phyloP scores from a whole-genome alignment of 1,140 invertebrate genomes.

The Eulimnadia texana region DNA sequence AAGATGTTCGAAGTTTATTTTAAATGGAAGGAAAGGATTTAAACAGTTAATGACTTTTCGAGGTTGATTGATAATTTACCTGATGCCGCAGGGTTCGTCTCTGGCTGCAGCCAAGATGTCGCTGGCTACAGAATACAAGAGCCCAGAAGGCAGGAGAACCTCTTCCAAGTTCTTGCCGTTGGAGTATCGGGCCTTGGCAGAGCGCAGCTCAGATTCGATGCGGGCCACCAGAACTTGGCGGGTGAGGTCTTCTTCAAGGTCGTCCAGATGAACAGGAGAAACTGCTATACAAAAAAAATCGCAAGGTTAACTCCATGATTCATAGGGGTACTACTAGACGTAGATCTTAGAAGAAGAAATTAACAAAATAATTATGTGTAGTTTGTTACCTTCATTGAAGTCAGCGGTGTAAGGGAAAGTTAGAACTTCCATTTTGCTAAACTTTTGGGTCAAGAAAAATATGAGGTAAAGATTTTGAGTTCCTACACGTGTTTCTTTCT shows the following conservation, averaged over 20 bases:
- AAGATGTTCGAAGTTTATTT: no score
- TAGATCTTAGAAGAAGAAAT: no score
- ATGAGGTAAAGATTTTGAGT: no score
- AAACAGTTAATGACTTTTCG: no score
- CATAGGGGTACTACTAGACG: no score
- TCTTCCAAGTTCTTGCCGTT: background rate
- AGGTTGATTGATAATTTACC: no score
- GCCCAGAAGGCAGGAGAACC: constrained; percentile 1
- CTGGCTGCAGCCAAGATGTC: constrained; percentile 3
- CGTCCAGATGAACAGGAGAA: background rate
- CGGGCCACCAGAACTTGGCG: background rate
- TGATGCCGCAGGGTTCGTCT: constrained; percentile 3
- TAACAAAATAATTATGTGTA: no score
- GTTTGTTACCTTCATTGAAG: background rate
- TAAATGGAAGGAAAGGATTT: no score
- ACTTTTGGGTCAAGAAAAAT: no score
- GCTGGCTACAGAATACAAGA: background rate
- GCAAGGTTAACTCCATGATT: no score
- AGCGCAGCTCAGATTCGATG: constrained; percentile 3
- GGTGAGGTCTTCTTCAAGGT: constrained; percentile 5
- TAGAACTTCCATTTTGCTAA: background rate
- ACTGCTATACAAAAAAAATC: background rate
- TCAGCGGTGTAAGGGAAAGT: background rate
- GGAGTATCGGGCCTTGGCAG: background rate
- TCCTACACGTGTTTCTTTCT: no score